These are phyloP conservation scores for Ifrita kowaldi DNA, from an alignment of 2,113 vertebrate species.

Conservation along the genomic window DNA sequence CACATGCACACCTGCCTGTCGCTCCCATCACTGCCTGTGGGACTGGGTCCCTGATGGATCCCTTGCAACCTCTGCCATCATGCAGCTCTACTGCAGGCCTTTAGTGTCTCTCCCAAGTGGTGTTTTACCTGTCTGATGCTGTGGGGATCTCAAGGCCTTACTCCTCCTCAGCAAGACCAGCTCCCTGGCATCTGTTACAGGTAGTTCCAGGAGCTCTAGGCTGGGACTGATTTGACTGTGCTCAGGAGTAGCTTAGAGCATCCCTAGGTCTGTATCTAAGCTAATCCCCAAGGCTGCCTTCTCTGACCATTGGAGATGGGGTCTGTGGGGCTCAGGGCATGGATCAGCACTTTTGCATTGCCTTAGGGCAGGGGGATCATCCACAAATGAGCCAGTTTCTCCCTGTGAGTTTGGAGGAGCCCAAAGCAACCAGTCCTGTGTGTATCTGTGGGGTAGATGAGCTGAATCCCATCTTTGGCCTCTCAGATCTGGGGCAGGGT, in stretches of 20 bases:
- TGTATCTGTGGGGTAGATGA: rapidly evolving
- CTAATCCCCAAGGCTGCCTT: background rate
- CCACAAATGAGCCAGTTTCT: background rate
- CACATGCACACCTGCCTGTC: background rate
- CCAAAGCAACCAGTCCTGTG: background rate
- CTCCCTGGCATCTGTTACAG: background rate
- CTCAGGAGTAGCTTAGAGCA: background rate
- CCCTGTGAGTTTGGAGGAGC: background rate
- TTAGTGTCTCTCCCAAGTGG: background rate
- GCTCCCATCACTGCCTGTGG: rapidly evolving
- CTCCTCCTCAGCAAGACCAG: background rate
- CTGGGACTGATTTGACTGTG: background rate
- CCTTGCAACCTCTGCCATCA: background rate
- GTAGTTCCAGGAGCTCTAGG: background rate
- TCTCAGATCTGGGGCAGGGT: background rate
- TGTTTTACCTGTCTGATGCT: background rate
- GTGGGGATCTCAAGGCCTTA: background rate
- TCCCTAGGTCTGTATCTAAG: background rate
- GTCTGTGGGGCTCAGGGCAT: background rate
- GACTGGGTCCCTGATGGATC: background rate
- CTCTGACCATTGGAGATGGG: background rate
- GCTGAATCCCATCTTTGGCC: background rate
- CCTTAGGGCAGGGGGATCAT: background rate
- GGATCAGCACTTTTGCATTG: background rate
- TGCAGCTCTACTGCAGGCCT: background rate